Base-by-base conservation (phyloP, 2,888 invertebrate genomes). In the Piscicola geometra region DNA sequence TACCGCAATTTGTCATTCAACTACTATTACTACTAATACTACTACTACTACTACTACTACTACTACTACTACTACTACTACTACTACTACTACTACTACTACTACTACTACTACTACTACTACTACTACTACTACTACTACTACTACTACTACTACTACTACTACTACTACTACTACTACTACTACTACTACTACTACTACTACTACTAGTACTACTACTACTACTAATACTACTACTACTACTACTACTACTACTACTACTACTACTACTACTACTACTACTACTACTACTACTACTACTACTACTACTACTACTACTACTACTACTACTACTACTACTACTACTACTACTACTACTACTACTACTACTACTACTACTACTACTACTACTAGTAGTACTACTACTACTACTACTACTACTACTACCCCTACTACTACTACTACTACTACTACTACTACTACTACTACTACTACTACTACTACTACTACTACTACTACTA, bases 391-490 rank as follows among this genome's bases (percentile, higher is more conserved):
- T 52, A 52, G 18, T 52, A 52, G 18, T 52, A 52, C 52, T 52
- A 52, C 52, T 52, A 52, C 18, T 15, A 81, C 36, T 18, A n/a
- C n/a, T n/a, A n/a, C n/a, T n/a, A n/a, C n/a, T n/a, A n/a, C n/a
- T n/a, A n/a, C n/a, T n/a, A n/a, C n/a, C n/a, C n/a, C n/a, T n/a
- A n/a, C n/a, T n/a, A n/a, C n/a, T n/a, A n/a, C n/a, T n/a, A n/a
- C n/a, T 76, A 75, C 75, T 75, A 75, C 75, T 75, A 75, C 75
- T 75, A 75, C 75, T 75, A 75, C 75, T 75, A 75, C 75, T 75
- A 75, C 75, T 75, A 75, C 75, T 75, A 75, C 75, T 75, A 75
- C 75, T 75, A 75, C 75, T 75, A 75, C 75, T 75, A 75, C 75
- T 75, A 75, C 75, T 75, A 75, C 75, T 75, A 75, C 75, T 75